Evolutionary conservation across 1,140 invertebrate genomes (phyloP).

Genomic region (Drosophila tristis): DNA sequence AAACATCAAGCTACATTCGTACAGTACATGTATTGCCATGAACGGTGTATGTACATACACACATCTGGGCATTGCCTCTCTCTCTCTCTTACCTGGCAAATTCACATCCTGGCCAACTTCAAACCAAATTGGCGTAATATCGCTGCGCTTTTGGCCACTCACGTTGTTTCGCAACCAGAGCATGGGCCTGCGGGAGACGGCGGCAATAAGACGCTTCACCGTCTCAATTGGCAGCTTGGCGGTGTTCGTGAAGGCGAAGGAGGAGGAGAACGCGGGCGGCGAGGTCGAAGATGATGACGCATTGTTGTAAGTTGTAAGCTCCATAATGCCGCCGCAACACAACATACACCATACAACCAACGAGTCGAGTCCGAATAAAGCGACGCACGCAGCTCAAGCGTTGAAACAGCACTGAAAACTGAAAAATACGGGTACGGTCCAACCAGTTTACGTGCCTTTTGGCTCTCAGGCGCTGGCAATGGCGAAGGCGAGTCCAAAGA

Average conservation of each 20-base stretch:
- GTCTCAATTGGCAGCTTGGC: slow-evolving; percentile 75
- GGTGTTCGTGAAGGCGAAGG: slow-evolving; percentile 71
- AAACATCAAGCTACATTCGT: no score
- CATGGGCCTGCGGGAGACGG: slow-evolving; percentile 68
- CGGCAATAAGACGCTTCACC: slow-evolving; percentile 72
- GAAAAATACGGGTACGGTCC: slow-evolving; percentile 68
- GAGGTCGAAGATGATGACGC: slow-evolving; percentile 66
- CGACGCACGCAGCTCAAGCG: slow-evolving; percentile 76
- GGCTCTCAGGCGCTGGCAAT: slow-evolving; percentile 51
- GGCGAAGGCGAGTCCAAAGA: slow-evolving; percentile 59
- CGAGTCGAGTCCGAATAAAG: slow-evolving; percentile 22
- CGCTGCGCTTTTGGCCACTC: slow-evolving; percentile 70
- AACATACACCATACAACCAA: background rate
- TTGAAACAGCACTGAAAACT: slow-evolving; percentile 60
- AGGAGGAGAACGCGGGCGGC: slow-evolving; percentile 30
- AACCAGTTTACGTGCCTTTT: slow-evolving; percentile 82
- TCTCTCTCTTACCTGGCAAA: slow-evolving; percentile 60
- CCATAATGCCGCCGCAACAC: slow-evolving; percentile 37
- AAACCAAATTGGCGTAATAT: slow-evolving; percentile 75
- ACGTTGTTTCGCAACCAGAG: slow-evolving; percentile 70
- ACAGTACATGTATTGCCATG: no score
- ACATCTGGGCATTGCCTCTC: background rate
- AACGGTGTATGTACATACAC: background rate
- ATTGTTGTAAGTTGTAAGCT: slow-evolving; percentile 62
- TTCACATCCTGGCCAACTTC: slow-evolving; percentile 77